Evolutionary conservation across 92 coral and sea anemone species (phyloP).

Genomic region (Plumapathes pennacea): DNA sequence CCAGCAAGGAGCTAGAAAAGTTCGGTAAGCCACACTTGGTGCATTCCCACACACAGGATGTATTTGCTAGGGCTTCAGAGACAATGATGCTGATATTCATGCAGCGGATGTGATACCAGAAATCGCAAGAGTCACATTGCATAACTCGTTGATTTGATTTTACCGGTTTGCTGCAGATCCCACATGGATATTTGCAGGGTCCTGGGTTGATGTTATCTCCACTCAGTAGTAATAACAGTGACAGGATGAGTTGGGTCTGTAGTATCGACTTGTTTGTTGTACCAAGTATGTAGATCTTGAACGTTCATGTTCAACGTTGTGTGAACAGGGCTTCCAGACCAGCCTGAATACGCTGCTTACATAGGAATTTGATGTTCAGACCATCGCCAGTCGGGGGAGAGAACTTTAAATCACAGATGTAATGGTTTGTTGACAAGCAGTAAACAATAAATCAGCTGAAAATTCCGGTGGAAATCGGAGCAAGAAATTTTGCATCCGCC

Average conservation of each 20-base stretch:
- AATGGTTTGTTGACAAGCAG: too few species aligned
- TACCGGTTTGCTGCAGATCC: not conserved
- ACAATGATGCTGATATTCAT: not conserved
- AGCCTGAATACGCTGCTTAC: too few species aligned
- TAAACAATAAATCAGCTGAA: too few species aligned
- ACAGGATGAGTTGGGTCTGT: not conserved
- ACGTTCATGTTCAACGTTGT: too few species aligned
- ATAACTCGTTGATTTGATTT: constrained; percentile 4
- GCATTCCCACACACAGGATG: constrained; percentile 2
- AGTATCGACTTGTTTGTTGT: too few species aligned
- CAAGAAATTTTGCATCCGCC: too few species aligned
- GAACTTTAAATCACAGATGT: too few species aligned
- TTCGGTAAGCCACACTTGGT: not conserved
- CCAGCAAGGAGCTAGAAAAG: not conserved
- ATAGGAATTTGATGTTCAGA: too few species aligned
- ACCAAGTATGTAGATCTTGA: too few species aligned
- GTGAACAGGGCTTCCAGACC: too few species aligned
- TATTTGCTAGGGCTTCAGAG: not conserved
- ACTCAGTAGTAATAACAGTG: not conserved
- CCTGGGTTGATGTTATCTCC: not conserved
- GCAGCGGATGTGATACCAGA: constrained; percentile 5
- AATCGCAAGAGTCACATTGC: not conserved
- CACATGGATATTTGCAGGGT: not conserved
- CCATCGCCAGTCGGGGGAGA: too few species aligned
- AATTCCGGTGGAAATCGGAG: too few species aligned